A percentile compares a stretch with the other conserved stretches of the same genome.
phyloP scores from a whole-genome alignment of 1,140 invertebrate genomes.

The Drosophila elegans region DNA sequence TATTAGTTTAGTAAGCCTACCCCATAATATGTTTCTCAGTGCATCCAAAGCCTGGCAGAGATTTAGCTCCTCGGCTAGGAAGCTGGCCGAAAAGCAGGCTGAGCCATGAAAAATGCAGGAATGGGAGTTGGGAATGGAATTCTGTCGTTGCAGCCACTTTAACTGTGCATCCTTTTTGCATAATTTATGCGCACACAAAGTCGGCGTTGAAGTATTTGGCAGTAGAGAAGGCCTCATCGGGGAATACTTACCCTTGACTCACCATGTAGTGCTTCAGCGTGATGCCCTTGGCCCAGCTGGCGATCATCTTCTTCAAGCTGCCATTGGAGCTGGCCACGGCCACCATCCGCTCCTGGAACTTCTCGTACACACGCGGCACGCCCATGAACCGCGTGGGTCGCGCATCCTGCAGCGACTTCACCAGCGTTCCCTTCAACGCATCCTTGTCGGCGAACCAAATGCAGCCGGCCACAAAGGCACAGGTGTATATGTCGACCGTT shows the following conservation, averaged over 20 bases:
- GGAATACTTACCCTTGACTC: constrained; percentile 76
- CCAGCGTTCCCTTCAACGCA: constrained; percentile 92
- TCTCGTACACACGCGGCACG: constrained; percentile 97
- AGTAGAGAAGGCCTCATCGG: constrained; percentile 12
- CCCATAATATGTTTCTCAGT: background rate
- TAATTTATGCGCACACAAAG: constrained; percentile 72
- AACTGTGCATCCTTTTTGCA: constrained; percentile 78
- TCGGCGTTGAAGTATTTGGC: constrained; percentile 60
- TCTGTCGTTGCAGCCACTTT: constrained; percentile 68
- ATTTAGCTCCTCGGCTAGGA: constrained; percentile 40
- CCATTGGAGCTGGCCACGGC: constrained; percentile 77
- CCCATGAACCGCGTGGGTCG: constrained; percentile 93
- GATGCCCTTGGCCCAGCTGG: constrained; percentile 86
- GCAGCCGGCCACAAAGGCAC: constrained; percentile 85
- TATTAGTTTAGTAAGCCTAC: too few relatives aligned
- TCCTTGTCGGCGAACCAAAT: constrained; percentile 95
- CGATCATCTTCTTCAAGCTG: constrained; percentile 78
- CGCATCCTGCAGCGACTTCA: constrained; percentile 91
- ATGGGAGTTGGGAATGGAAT: constrained; percentile 10
- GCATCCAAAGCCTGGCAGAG: constrained; percentile 33
- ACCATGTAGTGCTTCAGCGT: constrained; percentile 90
- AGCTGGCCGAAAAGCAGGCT: constrained; percentile 2
- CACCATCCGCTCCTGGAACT: constrained; percentile 92
- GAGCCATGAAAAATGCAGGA: constrained; percentile 22
- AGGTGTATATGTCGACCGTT: constrained; percentile 91